Base-by-base conservation (phyloP, 2,888 invertebrate species). In the Adela reaumurella region DNA sequence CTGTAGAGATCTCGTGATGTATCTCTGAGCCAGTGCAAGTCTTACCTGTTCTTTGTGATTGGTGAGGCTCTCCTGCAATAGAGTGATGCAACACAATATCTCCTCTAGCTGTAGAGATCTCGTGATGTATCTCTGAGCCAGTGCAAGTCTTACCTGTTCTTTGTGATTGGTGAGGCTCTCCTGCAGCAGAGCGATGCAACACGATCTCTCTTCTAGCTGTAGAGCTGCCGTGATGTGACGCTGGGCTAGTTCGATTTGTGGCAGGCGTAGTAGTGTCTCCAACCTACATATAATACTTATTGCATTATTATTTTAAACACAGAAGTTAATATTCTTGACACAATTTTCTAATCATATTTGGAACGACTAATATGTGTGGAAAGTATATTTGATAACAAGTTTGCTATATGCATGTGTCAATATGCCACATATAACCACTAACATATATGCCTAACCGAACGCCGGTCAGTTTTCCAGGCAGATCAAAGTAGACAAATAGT, bases 61-160 rank as follows among this genome's bases (percentile, higher is more conserved):
- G 5, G 82, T 66, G 2, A 86, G 64, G 50, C 85, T 84, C 53
- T 82, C 82, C 59, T 85, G 84, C 45, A 87, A 65, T 6, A 84
- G 58, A 1, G 78, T 74, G 17, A 85, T 79, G 54, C 83, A 81
- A 52, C 83, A 83, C 1, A 81, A 77, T 43, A 84, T 73, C 56
- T 86, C 86, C 56, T 85, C 85, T 5, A 84, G 58, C 52, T 84
- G 83, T 28, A 87, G 62, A 1, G 81, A 80, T 0, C 85, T 69
- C 0, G 85, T 83, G 49, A 87, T 81, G 18, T 87, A 65, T 51
- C 85, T 73, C 54, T 84, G 82, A 1, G 85, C 83, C 17, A 88
- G 61, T 53, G n/a, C 87, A 86, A 1, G 83, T 82, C 45, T 77
- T 78, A 82, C 83, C 59, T 84, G 77, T 54, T 85, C 77, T 54